Evolutionary conservation across 1,140 invertebrate genomes (phyloP).

Genomic region (Carcinoscorpius rotundicauda): DNA sequence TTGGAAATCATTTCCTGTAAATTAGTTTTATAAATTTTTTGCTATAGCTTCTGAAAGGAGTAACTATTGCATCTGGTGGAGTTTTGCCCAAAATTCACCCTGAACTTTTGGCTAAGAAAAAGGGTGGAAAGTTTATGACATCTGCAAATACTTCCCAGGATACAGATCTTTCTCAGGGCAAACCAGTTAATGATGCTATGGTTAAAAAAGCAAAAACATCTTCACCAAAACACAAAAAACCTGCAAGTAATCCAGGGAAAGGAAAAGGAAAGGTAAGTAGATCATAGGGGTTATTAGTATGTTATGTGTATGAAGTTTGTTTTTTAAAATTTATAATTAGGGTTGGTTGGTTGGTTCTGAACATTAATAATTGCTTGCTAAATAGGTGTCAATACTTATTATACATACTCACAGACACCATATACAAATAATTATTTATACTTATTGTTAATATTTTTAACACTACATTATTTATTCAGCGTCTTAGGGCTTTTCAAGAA

Average conservation of each 20-base stretch:
- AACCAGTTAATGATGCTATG: slow-evolving; percentile 10
- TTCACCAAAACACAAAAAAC: background rate
- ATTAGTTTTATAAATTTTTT: slow-evolving; percentile 9
- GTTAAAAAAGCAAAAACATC: slow-evolving; percentile 26
- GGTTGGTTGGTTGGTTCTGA: no score
- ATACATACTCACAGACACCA: no score
- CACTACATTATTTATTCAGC: no score
- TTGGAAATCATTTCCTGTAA: background rate
- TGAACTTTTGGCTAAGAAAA: slow-evolving; percentile 51
- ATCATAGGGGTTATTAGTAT: no score
- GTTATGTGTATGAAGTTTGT: no score
- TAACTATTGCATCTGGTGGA: slow-evolving; percentile 70
- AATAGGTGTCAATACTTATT: no score
- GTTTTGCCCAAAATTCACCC: slow-evolving; percentile 64
- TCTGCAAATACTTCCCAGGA: slow-evolving; percentile 5
- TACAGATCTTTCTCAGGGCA: slow-evolving; percentile 3
- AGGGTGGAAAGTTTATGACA: slow-evolving; percentile 32
- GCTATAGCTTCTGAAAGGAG: slow-evolving; percentile 50
- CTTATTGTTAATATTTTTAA: no score
- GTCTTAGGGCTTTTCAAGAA: no score
- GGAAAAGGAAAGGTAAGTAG: slow-evolving; percentile 22
- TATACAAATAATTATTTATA: no score
- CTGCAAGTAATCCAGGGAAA: slow-evolving; percentile 18
- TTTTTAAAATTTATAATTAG: no score
- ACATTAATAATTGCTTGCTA: no score